Conservation (phyloP, 2,888 invertebrate genomes). For the Julus scandinavius region DNA sequence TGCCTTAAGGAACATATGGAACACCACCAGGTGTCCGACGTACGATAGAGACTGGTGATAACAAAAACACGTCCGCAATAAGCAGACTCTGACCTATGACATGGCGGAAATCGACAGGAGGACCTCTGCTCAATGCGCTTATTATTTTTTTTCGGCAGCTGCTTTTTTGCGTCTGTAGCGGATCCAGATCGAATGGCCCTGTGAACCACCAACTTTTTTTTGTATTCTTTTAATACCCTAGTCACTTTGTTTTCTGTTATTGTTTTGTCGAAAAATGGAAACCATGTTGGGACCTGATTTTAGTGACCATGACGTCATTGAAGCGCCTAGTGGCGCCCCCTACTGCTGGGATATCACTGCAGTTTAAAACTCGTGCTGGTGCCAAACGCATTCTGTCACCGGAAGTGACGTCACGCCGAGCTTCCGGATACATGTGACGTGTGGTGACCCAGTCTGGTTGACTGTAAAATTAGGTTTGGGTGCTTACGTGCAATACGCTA, state of each 20-base stretch:
- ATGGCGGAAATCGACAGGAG: not conserved
- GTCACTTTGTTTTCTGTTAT: not conserved
- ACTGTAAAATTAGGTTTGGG: not conserved
- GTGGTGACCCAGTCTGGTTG: not conserved
- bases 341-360: not conserved
- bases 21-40: not conserved
- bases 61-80: not conserved
- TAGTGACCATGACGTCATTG: not conserved
- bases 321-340: not conserved
- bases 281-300: not conserved
- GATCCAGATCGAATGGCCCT: not conserved
- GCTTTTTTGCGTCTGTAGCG: not conserved
- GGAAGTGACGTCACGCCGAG: not conserved
- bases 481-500: conserved; percentile 16
- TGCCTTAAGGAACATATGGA: not conserved
- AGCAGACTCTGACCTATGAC: not conserved
- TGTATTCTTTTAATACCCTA: not conserved
- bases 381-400: not conserved
- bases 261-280: not conserved
- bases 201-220: not conserved
- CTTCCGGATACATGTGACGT: too few species aligned
- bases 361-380: not conserved
- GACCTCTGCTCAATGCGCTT: not conserved
- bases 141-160: not conserved
- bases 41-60: not conserved